Evolutionary conservation across 2,888 invertebrate genomes (phyloP).

Genomic region (Gortyna flavago): DNA sequence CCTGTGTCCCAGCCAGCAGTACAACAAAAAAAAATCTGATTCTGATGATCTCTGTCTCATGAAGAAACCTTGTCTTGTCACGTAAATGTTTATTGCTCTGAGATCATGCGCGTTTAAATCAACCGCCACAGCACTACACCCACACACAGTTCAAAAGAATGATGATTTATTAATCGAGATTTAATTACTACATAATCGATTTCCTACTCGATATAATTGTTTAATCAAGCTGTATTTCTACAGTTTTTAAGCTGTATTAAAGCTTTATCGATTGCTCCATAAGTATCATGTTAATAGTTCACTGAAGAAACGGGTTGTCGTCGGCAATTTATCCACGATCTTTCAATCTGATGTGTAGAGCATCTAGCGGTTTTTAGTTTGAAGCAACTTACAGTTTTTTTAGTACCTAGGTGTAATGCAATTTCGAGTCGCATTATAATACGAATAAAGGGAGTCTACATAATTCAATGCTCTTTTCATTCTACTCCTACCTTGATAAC

Average conservation of each 20-base stretch:
- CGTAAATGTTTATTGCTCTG: neutral
- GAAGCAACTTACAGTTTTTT: neutral
- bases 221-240: conserved; percentile 22
- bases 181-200: conserved; percentile 34
- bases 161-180: conserved; percentile 16
- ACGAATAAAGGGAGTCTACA: neutral
- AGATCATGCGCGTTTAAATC: conserved; percentile 1
- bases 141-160: neutral
- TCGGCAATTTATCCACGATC: neutral
- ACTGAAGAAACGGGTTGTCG: conserved; percentile 15
- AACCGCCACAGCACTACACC: neutral
- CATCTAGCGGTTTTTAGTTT: neutral
- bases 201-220: conserved; percentile 35
- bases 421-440: neutral
- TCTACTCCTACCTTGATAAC: neutral
- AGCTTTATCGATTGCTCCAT: neutral
- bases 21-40: no score
- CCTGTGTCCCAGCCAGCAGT: neutral
- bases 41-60: neutral
- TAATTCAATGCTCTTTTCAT: neutral
- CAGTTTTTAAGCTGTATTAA: conserved; percentile 4
- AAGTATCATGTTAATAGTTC: conserved; percentile 9
- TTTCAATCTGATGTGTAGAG: neutral
- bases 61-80: no score
- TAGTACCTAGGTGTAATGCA: no score